A percentile compares a stretch with the other conserved stretches of the same genome.
These are phyloP conservation scores for Cydia pomonella DNA, from an alignment of 1,140 invertebrate genomes.

Conservation along the genomic window DNA sequence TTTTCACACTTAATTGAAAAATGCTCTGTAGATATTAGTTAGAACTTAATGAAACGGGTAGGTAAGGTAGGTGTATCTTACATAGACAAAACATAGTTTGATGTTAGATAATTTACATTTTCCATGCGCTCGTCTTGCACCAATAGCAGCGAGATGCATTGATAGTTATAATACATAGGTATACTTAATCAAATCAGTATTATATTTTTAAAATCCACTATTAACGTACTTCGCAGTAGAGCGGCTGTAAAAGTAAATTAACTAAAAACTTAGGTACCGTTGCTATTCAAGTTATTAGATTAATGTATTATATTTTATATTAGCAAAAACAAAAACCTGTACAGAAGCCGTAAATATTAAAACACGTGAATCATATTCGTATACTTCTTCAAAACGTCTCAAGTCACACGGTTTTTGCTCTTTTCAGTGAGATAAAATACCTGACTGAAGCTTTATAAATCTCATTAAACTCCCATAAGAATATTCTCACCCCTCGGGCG, in stretches of 20 bases:
- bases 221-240: too few relatives aligned
- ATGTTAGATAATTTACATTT: too few relatives aligned
- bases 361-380: background rate
- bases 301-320: background rate
- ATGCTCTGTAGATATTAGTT: too few relatives aligned
- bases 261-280: background rate
- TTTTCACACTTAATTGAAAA: too few relatives aligned
- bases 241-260: background rate
- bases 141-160: too few relatives aligned
- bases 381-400: background rate
- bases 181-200: too few relatives aligned
- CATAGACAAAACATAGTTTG: too few relatives aligned
- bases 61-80: too few relatives aligned
- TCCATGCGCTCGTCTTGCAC: too few relatives aligned
- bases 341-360: slow-evolving; percentile 7
- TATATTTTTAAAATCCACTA: too few relatives aligned
- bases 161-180: too few relatives aligned
- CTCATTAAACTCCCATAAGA: slow-evolving; percentile 68
- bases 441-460: slow-evolving; percentile 74
- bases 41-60: too few relatives aligned
- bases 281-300: background rate
- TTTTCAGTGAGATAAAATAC: slow-evolving; percentile 48
- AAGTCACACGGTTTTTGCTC: background rate
- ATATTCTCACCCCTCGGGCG: slow-evolving; percentile 71
- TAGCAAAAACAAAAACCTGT: background rate